Conservation (phyloP, 1,140 invertebrate species). For the Uloborus diversus region DNA sequence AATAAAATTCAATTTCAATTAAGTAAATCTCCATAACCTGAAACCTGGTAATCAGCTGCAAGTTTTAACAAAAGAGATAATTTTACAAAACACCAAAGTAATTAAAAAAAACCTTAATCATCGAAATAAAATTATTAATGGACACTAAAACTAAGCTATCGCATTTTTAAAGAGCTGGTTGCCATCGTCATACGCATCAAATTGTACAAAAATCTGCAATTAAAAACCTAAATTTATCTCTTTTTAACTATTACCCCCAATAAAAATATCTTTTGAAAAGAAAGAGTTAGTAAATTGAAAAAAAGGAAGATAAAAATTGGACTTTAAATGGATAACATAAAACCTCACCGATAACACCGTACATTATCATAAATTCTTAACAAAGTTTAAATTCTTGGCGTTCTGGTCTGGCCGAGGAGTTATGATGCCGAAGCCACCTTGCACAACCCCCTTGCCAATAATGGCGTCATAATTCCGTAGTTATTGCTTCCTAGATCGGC, state of each 20-base stretch:
- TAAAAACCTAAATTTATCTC: neutral
- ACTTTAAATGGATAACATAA: slow-evolving; percentile 41
- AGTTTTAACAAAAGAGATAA: neutral
- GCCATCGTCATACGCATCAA: slow-evolving; percentile 2
- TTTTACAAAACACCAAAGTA: neutral
- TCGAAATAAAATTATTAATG: slow-evolving; percentile 31
- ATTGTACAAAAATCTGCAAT: neutral
- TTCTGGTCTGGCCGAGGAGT: slow-evolving; percentile 38
- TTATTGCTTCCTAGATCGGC: slow-evolving; percentile 52
- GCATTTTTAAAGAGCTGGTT: slow-evolving; percentile 30
- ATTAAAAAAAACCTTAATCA: slow-evolving; percentile 10
- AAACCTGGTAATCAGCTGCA: no score
- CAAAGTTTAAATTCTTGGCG: slow-evolving; percentile 50
- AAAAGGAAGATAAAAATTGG: neutral
- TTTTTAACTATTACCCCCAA: neutral
- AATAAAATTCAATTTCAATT: no score
- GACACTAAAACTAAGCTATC: neutral
- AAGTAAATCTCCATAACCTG: no score
- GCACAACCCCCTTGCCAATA: slow-evolving; percentile 36
- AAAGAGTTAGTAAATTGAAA: neutral
- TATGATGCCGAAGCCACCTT: slow-evolving; percentile 38
- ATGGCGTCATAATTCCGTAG: slow-evolving; percentile 54
- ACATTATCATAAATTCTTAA: slow-evolving; percentile 56
- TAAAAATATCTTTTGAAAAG: slow-evolving; percentile 4
- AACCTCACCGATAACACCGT: slow-evolving; percentile 30